These are phyloP conservation scores for Sciaenops ocellatus DNA, from an alignment of 2,797 vertebrate genomes.

Conservation along the genomic window DNA sequence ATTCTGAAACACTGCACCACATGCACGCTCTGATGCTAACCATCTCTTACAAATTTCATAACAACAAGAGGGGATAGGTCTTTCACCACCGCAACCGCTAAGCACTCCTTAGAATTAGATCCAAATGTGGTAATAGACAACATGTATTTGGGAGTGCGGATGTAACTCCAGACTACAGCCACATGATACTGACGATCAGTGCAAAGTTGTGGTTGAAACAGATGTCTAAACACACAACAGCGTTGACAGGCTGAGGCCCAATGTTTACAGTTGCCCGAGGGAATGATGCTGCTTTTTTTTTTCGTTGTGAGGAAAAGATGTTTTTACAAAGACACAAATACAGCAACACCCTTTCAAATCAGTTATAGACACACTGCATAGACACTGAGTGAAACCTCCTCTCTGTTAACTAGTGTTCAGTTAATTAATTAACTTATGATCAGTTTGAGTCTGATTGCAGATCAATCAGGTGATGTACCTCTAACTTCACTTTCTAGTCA, in stretches of 20 bases:
- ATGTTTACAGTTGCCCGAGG: constrained; percentile 74
- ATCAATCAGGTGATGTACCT: not conserved
- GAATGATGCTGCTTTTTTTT: constrained; percentile 57
- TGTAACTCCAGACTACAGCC: constrained; percentile 73
- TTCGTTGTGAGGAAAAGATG: constrained; percentile 41
- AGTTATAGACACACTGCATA: constrained; percentile 1
- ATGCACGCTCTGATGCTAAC: constrained; percentile 57
- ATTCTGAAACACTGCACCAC: constrained; percentile 58
- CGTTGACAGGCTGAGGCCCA: constrained; percentile 67
- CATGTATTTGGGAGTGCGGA: constrained; percentile 73
- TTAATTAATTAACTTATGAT: constrained; percentile 15
- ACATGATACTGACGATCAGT: constrained; percentile 80
- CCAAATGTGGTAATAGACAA: constrained; percentile 81
- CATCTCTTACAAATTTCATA: constrained; percentile 77
- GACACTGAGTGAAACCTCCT: constrained; percentile 2
- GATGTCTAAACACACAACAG: constrained; percentile 81
- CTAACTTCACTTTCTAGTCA: not conserved
- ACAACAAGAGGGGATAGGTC: constrained; percentile 73
- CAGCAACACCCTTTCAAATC: constrained; percentile 23
- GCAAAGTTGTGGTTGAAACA: constrained; percentile 76
- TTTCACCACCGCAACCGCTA: constrained; percentile 78
- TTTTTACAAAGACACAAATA: constrained; percentile 36
- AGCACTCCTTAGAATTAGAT: constrained; percentile 75
- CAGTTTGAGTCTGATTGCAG: not conserved
- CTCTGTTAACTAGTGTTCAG: constrained; percentile 3